Percentiles rank a stretch among this genome's conserved stretches.
Conservation (phyloP, 2,797 vertebrate genomes). For the Leuciscus waleckii region DNA sequence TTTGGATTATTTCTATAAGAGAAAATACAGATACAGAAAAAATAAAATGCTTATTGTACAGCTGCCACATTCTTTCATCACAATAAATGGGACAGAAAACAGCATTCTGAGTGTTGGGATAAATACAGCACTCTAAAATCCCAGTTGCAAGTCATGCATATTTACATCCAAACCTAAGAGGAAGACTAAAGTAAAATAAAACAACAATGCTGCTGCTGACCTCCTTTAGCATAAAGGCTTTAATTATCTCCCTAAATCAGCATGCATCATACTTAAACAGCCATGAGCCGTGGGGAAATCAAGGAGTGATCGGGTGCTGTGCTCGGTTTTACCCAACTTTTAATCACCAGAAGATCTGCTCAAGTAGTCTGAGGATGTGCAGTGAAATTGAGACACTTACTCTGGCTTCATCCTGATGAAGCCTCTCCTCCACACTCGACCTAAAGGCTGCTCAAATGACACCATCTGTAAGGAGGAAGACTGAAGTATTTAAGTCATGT, state of each 20-base stretch:
- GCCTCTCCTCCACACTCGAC: slow-evolving; percentile 97
- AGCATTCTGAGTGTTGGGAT: background rate
- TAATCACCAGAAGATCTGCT: slow-evolving; percentile 32
- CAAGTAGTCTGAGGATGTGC: slow-evolving; percentile 31
- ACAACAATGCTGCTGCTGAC: slow-evolving; percentile 6
- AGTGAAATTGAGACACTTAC: slow-evolving; percentile 73
- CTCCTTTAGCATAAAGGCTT: slow-evolving; percentile 5
- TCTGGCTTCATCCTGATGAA: slow-evolving; percentile 96
- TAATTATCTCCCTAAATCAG: slow-evolving; percentile 34
- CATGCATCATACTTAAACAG: slow-evolving; percentile 23
- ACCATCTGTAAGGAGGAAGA: slow-evolving; percentile 83
- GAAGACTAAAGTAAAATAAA: slow-evolving; percentile 1
- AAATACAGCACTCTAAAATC: slow-evolving; percentile 8
- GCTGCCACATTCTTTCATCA: background rate
- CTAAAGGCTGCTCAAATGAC: slow-evolving; percentile 91
- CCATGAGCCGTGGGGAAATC: slow-evolving; percentile 10
- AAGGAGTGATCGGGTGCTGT: background rate
- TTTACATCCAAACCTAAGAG: slow-evolving; percentile 6
- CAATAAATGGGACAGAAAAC: background rate
- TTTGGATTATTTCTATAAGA: background rate
- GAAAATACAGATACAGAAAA: background rate
- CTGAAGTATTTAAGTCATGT: slow-evolving; percentile 9
- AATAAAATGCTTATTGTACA: background rate
- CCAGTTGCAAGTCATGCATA: background rate
- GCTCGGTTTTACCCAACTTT: slow-evolving; percentile 19